Evolutionary conservation across 2,113 vertebrate genomes (phyloP), one percentile per base, ranked within the genome.

Genomic region (Jaculus jaculus): DNA sequence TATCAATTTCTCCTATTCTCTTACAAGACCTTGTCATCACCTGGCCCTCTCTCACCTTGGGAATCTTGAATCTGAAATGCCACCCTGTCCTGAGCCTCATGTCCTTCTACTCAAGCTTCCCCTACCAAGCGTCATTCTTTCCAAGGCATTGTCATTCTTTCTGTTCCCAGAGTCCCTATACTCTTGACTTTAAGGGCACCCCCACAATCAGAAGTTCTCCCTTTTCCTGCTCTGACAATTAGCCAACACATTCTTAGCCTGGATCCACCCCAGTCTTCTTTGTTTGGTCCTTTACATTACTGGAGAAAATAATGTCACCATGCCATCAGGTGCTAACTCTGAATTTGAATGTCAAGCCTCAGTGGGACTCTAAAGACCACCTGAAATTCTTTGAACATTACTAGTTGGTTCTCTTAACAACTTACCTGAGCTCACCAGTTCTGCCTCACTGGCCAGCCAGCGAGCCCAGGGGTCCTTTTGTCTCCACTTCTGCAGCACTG

Each of bases 41-140:
- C 60, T 66, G 75, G 90, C 60, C 58, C 72, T 51, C 39, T 54
- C 90, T 87, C 63, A 69, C 80, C 72, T 94, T 83, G 82, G 91
- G 84, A 92, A 93, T 89, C 65, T 21, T 80, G 75, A 89, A 91
- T 91, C 72, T 51, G 96, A 96, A 91, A 97, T 94, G 92, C 89
- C 39, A 94, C 94, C 84, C 88, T 84, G 93, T 51, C 63, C 84
- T 84, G 20, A 75, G 28, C 54, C 32, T 9, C 87, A 12, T 0
- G 9, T 21, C 61, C 68, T 34, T 28, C 30, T 26, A 18, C 30
- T 61, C 16, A 21, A 0, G 3, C 34, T 28, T 21, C 15, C n/a
- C n/a, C 42, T 26, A 26, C 71, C 79, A 42, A 30, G 54, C 61
- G 60, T 78, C 42, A 34, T 4, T 24, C 81, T 72, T 23, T 61